Evolutionary conservation across 1,140 invertebrate genomes (phyloP), one percentile per base, ranked within the genome.

Genomic region (Drosophila miranda): DNA sequence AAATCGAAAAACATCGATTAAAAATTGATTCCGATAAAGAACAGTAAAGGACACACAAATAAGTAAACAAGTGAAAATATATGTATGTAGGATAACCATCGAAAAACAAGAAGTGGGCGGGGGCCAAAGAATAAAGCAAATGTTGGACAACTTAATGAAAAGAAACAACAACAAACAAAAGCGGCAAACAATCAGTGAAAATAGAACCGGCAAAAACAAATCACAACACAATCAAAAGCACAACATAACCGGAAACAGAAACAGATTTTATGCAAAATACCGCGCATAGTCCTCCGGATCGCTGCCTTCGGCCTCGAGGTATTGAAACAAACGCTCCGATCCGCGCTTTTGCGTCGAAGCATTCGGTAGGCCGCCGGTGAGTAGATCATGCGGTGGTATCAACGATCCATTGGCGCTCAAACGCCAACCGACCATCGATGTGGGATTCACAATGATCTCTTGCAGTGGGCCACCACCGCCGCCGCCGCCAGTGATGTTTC

Each of bases 251-350:
- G 34, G 13, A 52, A 56, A 14, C 3, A 60, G 14, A 26, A 13
- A 60, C 5, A 14, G 41, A 50, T 49, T n/a, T 30, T 46, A 45
- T 55, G 62, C 50, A 68, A 77, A 75, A 63, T 91, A 91, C 90
- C 90, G 90, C 83, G 90, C 84, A 90, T 91, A 91, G 86, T 91
- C 90, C 82, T 91, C 90, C 63, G 90, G 90, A 90, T 91, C 90
- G 74, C 90, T 91, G 73, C 89, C 90, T 75, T 91, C 90, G 67
- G 90, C 90, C 70, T 91, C 90, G 72, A 91, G 84, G 80, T 91
- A 91, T 75, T 90, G 89, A 80, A 91, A 91, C 63, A 91, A 80
- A 68, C 90, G 89, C 70, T 91, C 90, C 44, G 90, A 91, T 61
- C 90, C 90, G 56, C 89, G 88, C 76, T 91, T 91, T 46, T 91